A percentile compares a stretch with the other conserved stretches of the same genome.
Evolutionary conservation across 2,797 vertebrate genomes (phyloP).

Genomic region (Neopelma chrysocephalum): DNA sequence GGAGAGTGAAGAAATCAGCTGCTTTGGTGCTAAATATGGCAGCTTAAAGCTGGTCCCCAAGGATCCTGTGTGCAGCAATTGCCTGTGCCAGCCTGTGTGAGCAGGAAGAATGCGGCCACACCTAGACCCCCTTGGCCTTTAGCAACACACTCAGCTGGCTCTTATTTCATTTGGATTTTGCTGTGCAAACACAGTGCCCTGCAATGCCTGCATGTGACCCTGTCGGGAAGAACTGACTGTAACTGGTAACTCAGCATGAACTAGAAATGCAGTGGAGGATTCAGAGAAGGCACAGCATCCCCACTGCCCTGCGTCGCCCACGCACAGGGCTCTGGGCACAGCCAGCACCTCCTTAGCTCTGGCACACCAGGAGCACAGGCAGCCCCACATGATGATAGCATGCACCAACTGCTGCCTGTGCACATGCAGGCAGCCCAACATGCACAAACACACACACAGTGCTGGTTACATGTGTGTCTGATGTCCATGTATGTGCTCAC

Average conservation of each 20-base stretch:
- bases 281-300: not conserved
- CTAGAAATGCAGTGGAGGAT: not conserved
- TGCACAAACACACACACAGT: fast-evolving
- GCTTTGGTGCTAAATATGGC: fast-evolving
- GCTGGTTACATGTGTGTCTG: fast-evolving
- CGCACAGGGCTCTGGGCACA: fast-evolving
- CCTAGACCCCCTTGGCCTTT: not conserved
- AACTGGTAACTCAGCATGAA: not conserved
- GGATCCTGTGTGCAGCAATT: not conserved
- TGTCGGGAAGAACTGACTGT: not conserved
- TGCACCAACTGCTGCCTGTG: fast-evolving
- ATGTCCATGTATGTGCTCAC: not conserved
- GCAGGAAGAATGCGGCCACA: fast-evolving
- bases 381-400: fast-evolving
- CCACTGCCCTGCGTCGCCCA: fast-evolving
- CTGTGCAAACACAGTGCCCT: not conserved
- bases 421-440: no score
- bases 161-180: not conserved
- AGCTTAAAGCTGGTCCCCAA: not conserved
- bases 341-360: not conserved
- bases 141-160: not conserved
- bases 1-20: fast-evolving
- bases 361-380: not conserved
- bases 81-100: not conserved
- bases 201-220: not conserved